phyloP scores from a whole-genome alignment of 1,140 invertebrate species.

The Dinoponera quadriceps region DNA sequence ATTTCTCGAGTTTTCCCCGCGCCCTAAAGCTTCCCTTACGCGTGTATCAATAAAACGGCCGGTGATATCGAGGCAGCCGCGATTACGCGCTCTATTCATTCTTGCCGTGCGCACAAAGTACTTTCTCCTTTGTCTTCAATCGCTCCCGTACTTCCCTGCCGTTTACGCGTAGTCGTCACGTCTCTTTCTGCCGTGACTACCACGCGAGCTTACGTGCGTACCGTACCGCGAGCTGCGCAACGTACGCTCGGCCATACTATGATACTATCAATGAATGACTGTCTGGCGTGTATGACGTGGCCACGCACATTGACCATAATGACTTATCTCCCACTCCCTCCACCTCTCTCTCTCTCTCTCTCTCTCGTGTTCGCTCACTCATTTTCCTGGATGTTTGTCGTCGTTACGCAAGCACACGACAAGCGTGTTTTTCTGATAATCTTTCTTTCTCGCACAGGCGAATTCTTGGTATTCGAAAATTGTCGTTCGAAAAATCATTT shows the following conservation, averaged over 20 bases:
- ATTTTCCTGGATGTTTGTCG: slow-evolving; percentile 32
- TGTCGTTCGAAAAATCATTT: slow-evolving; percentile 29
- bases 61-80: background rate
- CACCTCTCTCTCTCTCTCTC: background rate
- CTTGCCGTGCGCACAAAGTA: slow-evolving; percentile 42
- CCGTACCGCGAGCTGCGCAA: slow-evolving; percentile 64
- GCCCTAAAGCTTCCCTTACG: background rate
- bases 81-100: slow-evolving; percentile 49
- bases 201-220: slow-evolving; percentile 74
- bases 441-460: background rate
- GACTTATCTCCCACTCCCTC: slow-evolving; percentile 66
- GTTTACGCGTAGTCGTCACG: slow-evolving; percentile 21
- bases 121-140: slow-evolving; percentile 58
- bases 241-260: slow-evolving; percentile 71
- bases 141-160: background rate
- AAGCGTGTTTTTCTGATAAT: slow-evolving; percentile 20
- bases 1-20: slow-evolving; percentile 14
- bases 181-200: slow-evolving; percentile 61
- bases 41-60: background rate
- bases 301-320: slow-evolving; percentile 69
- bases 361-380: background rate
- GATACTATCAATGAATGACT: slow-evolving; percentile 81
- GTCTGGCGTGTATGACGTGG: slow-evolving; percentile 72
- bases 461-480: background rate
- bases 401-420: slow-evolving; percentile 42